phyloP scores from a whole-genome alignment of 1,140 invertebrate species.

The Drosophila ogumai region DNA sequence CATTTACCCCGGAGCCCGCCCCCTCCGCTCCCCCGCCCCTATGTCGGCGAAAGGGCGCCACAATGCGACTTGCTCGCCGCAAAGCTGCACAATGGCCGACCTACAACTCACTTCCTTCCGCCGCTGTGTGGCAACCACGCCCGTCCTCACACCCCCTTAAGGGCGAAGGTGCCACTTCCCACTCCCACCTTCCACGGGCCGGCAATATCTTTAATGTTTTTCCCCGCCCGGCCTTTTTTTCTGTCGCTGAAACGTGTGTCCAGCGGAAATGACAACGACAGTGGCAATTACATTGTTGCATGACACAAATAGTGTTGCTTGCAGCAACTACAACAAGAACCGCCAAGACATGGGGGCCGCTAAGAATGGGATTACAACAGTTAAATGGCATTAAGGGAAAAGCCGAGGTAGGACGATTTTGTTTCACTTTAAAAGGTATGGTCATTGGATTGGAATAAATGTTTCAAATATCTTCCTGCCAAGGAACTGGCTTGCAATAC shows the following conservation, averaged over 20 bases:
- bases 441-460: not conserved
- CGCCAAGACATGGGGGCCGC: conserved; percentile 22
- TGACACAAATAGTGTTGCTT: conserved; percentile 83
- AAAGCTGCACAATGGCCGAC: conserved; percentile 79
- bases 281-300: conserved; percentile 85
- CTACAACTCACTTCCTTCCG: conserved; percentile 81
- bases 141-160: conserved; percentile 9
- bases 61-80: conserved; percentile 65
- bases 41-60: conserved; percentile 32
- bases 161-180: conserved; percentile 3
- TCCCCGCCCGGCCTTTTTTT: conserved; percentile 21
- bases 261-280: conserved; percentile 84
- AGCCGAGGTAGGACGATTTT: not conserved
- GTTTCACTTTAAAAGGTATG: not conserved
- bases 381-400: not conserved
- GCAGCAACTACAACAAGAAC: conserved; percentile 46
- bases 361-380: conserved; percentile 16
- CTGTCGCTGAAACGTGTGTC: conserved; percentile 67
- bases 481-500: not conserved
- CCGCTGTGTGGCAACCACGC: conserved; percentile 35
- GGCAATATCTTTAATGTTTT: conserved; percentile 74
- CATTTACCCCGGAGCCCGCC: conserved; percentile 34
- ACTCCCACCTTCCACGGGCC: conserved; percentile 1
- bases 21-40: conserved; percentile 8
- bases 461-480: not conserved